Evolutionary conservation across 2,888 invertebrate genomes (phyloP), one percentile per base, ranked within the genome.

Genomic region (Metopia argyrocephala): DNA sequence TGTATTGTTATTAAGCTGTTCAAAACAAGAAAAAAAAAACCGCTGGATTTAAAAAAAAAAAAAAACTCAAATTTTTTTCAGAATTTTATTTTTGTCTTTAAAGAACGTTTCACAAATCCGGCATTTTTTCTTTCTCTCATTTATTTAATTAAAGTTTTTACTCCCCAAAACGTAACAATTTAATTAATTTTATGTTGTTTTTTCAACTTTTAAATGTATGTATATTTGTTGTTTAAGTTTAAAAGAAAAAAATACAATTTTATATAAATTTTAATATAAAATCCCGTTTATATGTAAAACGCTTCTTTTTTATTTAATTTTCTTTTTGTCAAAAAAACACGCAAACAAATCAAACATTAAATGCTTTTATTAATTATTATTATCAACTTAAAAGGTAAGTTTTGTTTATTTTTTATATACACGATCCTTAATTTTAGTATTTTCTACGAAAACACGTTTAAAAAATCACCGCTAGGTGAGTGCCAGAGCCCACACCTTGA

Each of bases 201-300:
- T 82, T 79, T 78, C 78, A 78, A 71, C 65, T 74, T 52, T 61
- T 46, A 70, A 68, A 56, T 70, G n/a, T n/a, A n/a, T 82, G 78
- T 82, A 79, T 73, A 79, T 76, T 82, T 82, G 82, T 82, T 82
- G 76, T 83, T 80, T 82, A 76, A 78, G n/a, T n/a, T n/a, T n/a
- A n/a, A n/a, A n/a, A n/a, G n/a, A n/a, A n/a, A n/a, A 70, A 76
- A 73, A 82, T 70, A 78, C 74, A 74, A 61, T 59, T 68, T 57
- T 66, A 46, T 75, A 75, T 52, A 54, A 61, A 62, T 78, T 75
- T 75, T 65, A 74, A 56, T 38, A 15, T 50, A 59, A 70, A 62
- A 27, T 31, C 61, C 46, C 23, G 20, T 31, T 25, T 59, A 57
- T 66, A 75, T 54, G 20, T 79, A 62, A 74, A 28, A 27, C 46